Percentiles rank a stretch among this genome's conserved stretches.
These are phyloP conservation scores for Microctonus aethiopoides DNA, from an alignment of 2,888 invertebrate genomes.

Conservation along the genomic window DNA sequence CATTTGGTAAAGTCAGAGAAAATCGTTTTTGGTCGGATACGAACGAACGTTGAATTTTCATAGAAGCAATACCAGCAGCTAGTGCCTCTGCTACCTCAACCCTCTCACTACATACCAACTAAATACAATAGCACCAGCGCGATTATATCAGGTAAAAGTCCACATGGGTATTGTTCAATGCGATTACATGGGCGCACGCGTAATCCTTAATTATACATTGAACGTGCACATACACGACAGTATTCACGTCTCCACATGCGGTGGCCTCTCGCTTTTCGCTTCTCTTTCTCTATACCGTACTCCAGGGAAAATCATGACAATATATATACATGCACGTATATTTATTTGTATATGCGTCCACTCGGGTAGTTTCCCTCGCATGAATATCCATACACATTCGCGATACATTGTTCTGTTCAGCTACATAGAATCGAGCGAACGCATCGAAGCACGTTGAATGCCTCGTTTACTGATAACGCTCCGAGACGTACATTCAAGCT, in stretches of 20 bases:
- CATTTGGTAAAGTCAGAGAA: neutral
- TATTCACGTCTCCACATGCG: slow-evolving; percentile 32
- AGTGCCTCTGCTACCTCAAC: neutral
- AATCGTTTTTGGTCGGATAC: neutral
- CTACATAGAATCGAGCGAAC: slow-evolving; percentile 21
- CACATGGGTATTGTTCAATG: slow-evolving; percentile 41
- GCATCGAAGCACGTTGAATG: slow-evolving; percentile 23
- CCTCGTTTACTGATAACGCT: slow-evolving; percentile 32
- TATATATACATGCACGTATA: neutral
- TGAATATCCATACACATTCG: neutral
- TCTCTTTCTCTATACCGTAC: too few relatives aligned
- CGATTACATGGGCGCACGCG: slow-evolving; percentile 43
- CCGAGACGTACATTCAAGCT: slow-evolving; percentile 27
- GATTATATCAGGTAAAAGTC: slow-evolving; percentile 45
- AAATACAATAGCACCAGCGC: slow-evolving; percentile 26
- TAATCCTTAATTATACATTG: slow-evolving; percentile 49
- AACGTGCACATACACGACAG: slow-evolving; percentile 37
- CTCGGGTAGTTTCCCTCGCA: neutral
- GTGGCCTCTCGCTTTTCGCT: neutral
- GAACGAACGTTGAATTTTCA: slow-evolving; percentile 4
- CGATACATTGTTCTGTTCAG: slow-evolving; percentile 27
- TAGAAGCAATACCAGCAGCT: neutral
- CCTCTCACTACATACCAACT: neutral
- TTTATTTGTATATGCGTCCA: slow-evolving; percentile 10
- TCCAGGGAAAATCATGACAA: neutral